Evolutionary conservation across 2,797 vertebrate species (phyloP).

Genomic region (Hafferia zeledoni): DNA sequence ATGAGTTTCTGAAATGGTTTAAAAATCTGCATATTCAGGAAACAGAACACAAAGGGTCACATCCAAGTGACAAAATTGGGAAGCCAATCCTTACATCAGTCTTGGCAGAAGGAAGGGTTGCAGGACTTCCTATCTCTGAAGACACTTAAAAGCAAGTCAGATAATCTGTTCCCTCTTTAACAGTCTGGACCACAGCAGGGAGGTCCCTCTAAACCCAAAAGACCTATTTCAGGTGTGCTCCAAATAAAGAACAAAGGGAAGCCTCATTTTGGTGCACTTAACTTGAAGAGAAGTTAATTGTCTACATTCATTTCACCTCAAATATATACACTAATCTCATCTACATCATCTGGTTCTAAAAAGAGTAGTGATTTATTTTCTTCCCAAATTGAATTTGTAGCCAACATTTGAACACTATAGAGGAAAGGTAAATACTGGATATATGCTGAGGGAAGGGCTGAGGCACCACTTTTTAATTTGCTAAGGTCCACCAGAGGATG

Average conservation of each 20-base stretch:
- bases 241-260: background rate
- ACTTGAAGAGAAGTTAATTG: background rate
- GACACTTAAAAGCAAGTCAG: background rate
- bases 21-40: background rate
- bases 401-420: background rate
- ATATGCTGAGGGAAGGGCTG: background rate
- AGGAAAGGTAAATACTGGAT: background rate
- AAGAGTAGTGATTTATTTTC: background rate
- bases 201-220: background rate
- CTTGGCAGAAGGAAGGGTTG: background rate
- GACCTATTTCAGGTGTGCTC: background rate
- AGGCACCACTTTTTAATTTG: slow-evolving; percentile 26
- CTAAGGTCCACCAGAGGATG: slow-evolving; percentile 6
- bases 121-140: background rate
- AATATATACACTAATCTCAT: background rate
- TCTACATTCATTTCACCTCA: background rate
- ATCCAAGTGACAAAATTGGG: background rate
- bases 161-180: background rate
- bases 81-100: background rate
- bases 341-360: background rate
- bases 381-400: background rate
- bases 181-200: background rate
- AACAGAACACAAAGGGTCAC: background rate
- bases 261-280: background rate
- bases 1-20: background rate